Evolutionary conservation across 2,113 vertebrate species (phyloP), one percentile per base, ranked within the genome.

Genomic region (Ceyx melanurus): DNA sequence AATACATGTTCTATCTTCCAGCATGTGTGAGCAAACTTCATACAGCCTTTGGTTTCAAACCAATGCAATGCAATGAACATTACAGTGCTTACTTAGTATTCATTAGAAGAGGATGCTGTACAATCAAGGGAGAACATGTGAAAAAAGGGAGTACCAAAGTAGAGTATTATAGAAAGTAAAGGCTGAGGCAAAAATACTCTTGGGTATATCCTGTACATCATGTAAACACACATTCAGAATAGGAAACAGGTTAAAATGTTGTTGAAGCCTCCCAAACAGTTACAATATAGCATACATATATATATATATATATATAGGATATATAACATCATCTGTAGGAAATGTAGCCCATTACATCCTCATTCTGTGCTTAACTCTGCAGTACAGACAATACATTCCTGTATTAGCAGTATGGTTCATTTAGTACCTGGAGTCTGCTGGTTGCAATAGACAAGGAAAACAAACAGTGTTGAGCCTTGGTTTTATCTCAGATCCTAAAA

Each of bases 111-210:
- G 58, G 76, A 89, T 3, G 19, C 93, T 95, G 87, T 88, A 96
- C 85, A 88, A 71, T 54, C 77, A 46, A 61, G 56, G 74, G 82
- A 93, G 77, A 89, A 93, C 78, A 67, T 8, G 31, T 82, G 75
- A 86, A 87, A 94, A 94, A 19, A 2, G 2, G 87, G 90, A 96
- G 87, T 97, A 92, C 86, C 94, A 96, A 97, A 97, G 96, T 88
- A 76, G 62, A 46, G 53, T 88, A 48, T 70, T 62, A 88, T 92
- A 98, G 79, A 94, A 97, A 97, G 95, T 51, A 96, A 97, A 94
- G 14, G 46, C 29, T 86, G 96, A 96, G 96, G 97, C 96, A 97
- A 97, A 98, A 98, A 98, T 98, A 98, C 88, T 97, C 96, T 97
- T 92, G 83, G 29, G 90, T 97, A 94, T 94, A 97, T 86, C 89